Base-by-base conservation (phyloP, 2,888 invertebrate species). In the Acrobasis suavella region DNA sequence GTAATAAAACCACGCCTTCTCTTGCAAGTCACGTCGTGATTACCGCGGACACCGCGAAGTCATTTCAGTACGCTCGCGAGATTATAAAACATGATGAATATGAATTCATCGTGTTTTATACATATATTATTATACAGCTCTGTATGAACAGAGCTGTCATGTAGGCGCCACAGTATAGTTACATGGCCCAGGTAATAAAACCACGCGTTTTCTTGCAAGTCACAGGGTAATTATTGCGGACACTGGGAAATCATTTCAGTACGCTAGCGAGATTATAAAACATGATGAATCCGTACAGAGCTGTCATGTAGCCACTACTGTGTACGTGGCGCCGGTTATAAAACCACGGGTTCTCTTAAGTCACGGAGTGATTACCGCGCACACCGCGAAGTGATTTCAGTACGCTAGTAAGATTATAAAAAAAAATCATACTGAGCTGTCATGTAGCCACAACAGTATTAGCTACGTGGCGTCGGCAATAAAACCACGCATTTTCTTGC, bases 21-120 rank as follows among this genome's bases (percentile, higher is more conserved):
- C 85, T 87, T 89, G 88, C 91, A 89, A 89, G 91, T 91, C 91
- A 91, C 91, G 91, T 85, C 87, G 80, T 85, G 89, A 91, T 91
- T 91, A 90, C 87, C 82, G 81, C 82, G 81, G 78, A 62, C 62
- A 67, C 69, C 77, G 80, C 81, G 84, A 78, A 85, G 80, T 78
- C 82, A 82, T 80, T 79, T 76, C 86, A 81, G 82, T 85, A 7
- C 32, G 32, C 5, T 32, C 2, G 32, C 32, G 32, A 32, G 32
- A 32, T 32, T 32, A 32, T 32, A 32, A 32, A n/a, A 32, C 7
- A 7, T 22, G n/a, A n/a, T n/a, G n/a, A 32, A 42, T 42, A n/a
- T n/a, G n/a, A n/a, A n/a, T n/a, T n/a, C n/a, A n/a, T n/a, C n/a
- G n/a, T n/a, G n/a, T n/a, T n/a, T n/a, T n/a, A n/a, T n/a, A n/a